Conservation (phyloP, 2,888 invertebrate species). For the Eutolmus rufibarbis region DNA sequence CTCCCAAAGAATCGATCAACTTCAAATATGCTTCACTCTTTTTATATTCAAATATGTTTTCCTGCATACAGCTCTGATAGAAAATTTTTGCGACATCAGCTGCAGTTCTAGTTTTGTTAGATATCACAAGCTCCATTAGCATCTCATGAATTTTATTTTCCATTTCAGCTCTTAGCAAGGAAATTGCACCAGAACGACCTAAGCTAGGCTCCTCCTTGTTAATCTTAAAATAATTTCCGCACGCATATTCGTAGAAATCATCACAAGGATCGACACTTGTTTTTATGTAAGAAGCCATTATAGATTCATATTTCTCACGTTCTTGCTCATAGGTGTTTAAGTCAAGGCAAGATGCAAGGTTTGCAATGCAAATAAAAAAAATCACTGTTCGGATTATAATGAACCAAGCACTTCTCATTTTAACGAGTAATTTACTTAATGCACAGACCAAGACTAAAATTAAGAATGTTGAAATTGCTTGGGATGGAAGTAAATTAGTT, state of each 20-base stretch:
- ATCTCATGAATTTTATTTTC: neutral
- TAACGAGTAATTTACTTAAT: neutral
- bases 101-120: neutral
- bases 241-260: constrained; percentile 31
- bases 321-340: neutral
- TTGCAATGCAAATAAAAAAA: neutral
- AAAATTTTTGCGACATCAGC: neutral
- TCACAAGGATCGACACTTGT: constrained; percentile 12
- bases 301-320: neutral
- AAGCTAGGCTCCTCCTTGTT: neutral
- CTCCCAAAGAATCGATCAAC: constrained; percentile 5
- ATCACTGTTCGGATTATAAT: neutral
- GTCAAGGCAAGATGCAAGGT: neutral
- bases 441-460: neutral
- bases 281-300: constrained; percentile 27
- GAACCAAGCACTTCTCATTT: neutral
- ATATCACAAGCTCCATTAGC: neutral
- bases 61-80: constrained; percentile 1
- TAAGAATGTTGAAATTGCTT: neutral
- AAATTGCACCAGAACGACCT: neutral
- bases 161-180: neutral
- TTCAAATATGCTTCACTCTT: neutral
- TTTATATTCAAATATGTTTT: neutral
- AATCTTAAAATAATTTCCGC: constrained; percentile 16
- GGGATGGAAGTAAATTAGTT: neutral